Evolutionary conservation across 2,113 vertebrate species (phyloP).

Genomic region (Tympanuchus pallidicinctus): DNA sequence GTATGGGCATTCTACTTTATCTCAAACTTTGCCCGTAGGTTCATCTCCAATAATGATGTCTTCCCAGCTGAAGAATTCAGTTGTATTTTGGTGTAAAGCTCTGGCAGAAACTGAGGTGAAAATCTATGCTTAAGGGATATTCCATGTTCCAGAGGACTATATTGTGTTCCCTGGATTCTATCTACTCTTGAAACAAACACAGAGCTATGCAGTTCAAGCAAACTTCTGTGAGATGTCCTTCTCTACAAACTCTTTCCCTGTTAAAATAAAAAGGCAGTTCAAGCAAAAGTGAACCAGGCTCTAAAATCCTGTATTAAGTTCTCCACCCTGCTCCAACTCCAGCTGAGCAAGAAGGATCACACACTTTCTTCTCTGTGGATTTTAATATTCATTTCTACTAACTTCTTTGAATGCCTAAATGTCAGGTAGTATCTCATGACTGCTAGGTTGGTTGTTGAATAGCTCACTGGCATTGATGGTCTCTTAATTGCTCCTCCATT

Average conservation of each 20-base stretch:
- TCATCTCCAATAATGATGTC: neutral
- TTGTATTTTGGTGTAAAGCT: neutral
- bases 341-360: neutral
- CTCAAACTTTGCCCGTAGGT: neutral
- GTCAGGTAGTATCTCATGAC: neutral
- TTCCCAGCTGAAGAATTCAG: neutral
- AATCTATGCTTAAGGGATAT: neutral
- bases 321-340: neutral
- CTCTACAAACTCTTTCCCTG: fast-evolving
- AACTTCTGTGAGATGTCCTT: neutral
- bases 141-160: fast-evolving
- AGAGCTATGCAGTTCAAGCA: neutral
- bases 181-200: neutral
- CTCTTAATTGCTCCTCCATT: neutral
- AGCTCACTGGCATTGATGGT: neutral
- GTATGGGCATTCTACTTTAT: neutral
- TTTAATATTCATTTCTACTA: neutral
- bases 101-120: neutral
- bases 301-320: neutral
- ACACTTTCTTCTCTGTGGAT: neutral
- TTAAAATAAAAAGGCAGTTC: neutral
- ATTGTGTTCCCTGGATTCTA: neutral
- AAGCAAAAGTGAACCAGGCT: neutral
- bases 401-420: neutral
- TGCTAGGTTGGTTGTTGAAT: neutral